Conservation (phyloP, 2,888 invertebrate species). For the Andrena bucephala region DNA sequence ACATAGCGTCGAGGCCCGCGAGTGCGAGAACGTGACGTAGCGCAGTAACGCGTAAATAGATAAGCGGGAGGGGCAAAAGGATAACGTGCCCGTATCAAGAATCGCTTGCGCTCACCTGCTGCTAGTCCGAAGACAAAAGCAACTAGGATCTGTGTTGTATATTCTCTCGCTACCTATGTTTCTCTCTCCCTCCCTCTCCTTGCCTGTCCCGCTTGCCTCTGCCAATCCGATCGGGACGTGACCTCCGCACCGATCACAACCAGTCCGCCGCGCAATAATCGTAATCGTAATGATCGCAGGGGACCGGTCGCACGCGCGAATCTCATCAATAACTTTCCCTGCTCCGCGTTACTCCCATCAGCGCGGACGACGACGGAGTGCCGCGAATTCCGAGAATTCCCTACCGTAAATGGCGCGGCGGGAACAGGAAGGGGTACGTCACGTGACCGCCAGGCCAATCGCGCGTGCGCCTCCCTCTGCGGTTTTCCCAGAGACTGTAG, state of each 20-base stretch:
- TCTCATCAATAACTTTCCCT: slow-evolving; percentile 66
- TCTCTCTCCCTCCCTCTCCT: not conserved
- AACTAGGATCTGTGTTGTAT: slow-evolving; percentile 47
- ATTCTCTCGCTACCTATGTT: slow-evolving; percentile 13
- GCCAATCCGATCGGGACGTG: slow-evolving; percentile 6
- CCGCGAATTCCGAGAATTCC: slow-evolving; percentile 78
- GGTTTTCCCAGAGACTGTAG: slow-evolving; percentile 33
- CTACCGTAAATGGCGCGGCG: slow-evolving; percentile 78
- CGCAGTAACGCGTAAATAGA: slow-evolving; percentile 66
- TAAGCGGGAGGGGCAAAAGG: slow-evolving; percentile 56
- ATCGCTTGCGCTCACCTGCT: slow-evolving; percentile 63
- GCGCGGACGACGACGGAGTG: slow-evolving; percentile 60
- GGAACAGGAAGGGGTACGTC: slow-evolving; percentile 64
- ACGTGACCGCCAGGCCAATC: slow-evolving; percentile 66
- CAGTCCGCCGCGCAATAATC: slow-evolving; percentile 48
- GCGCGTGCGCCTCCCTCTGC: slow-evolving; percentile 28
- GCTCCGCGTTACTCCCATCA: slow-evolving; percentile 50
- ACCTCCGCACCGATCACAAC: slow-evolving; percentile 41
- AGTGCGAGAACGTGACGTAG: slow-evolving; percentile 46
- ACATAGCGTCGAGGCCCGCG: not conserved
- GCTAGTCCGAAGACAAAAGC: slow-evolving; percentile 70
- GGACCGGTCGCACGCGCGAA: slow-evolving; percentile 70
- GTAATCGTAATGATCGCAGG: slow-evolving; percentile 52
- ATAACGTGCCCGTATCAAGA: slow-evolving; percentile 41
- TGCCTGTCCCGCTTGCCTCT: not conserved